Evolutionary conservation across 1,140 invertebrate species (phyloP), one percentile per base, ranked within the genome.

Genomic region (Heterodera schachtii): DNA sequence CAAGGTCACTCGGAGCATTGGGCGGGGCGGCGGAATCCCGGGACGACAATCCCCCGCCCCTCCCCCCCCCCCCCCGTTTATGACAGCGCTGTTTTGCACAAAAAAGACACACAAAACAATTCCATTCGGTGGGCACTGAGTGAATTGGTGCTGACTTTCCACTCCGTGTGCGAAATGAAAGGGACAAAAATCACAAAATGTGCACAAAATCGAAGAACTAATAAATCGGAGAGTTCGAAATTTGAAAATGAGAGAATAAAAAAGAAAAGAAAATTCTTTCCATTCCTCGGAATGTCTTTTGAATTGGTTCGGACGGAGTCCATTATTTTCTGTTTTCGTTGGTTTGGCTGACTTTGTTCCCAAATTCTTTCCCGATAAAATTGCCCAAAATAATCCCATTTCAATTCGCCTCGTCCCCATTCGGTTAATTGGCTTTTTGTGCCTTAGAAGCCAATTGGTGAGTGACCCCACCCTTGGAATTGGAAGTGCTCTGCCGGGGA

Each of bases 371-470:
- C 31, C 31, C 31, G 31, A 31, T 31, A 31, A 31, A 31, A 31
- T 31, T 31, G 31, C 31, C 31, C 31, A 31, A 31, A 31, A 31
- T 46, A 71, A 71, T 71, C 31, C 69, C 7, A 41, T 31, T 31
- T 31, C 31, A 31, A 31, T 31, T 31, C 8, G 11, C 44, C 69
- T 5, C 69, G 9, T 11, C 5, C 19, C 57, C 13, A 64, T 64
- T 64, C 69, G 2, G 69, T 46, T 71, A 71, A 71, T 71, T 71
- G 69, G 69, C 69, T 71, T 71, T 71, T 71, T 64, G 16, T 64
- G 57, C 13, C 57, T 64, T 64, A 19, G 13, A 19, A 19, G 69
- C 69, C 69, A 31, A 31, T 31, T 41, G 11, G 11, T 41, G 16
- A n/a, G 67, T 43, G 69, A 41, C 41, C 41, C 69, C 31, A 31